Evolutionary conservation across 2,797 vertebrate genomes (phyloP), one percentile per base, ranked within the genome.

Genomic region (Benthosema pterotum): DNA sequence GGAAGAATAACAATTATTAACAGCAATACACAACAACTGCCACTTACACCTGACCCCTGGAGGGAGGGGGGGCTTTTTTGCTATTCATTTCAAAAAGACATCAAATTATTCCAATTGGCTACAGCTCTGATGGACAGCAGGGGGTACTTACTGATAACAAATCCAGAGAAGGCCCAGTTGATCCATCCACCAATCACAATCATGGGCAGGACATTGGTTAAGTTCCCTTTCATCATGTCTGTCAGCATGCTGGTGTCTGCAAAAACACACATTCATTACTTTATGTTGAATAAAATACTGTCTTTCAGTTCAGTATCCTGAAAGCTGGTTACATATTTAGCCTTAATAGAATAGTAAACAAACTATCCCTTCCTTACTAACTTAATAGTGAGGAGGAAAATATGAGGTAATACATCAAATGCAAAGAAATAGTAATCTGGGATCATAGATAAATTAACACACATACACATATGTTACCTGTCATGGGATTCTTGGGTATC

Each of bases 141-240:
- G 15, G 7, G 25, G 11, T 42, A 87, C 94, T 90, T 75, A 95
- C 94, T 95, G 5, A 93, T 95, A 69, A 95, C 88, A 42, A 95
- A 95, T 18, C 94, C 94, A 15, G 94, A 95, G 83, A 95, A 95
- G 0, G 92, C 93, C 94, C 94, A 95, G 80, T 95, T 95, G 71
- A 95, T 95, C 94, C 94, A 95, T 54, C 94, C 94, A 25, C 94
- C 94, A 1, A 95, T 94, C 73, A 95, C 15, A 50, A 95, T 94
- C 94, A 95, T 95, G 16, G 94, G 94, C 17, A 95, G 87, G 7
- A 95, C 91, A 22, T 95, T 94, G 68, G 92, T 93, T 68, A 95
- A 78, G 71, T 95, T 95, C 11, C 94, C 94, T 72, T 95, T 95
- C 94, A 95, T 94, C 94, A 95, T 95, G 72, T 95, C 94, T 0